Conservation (phyloP, 1,140 invertebrate genomes). For the Chionoecetes opilio region DNA sequence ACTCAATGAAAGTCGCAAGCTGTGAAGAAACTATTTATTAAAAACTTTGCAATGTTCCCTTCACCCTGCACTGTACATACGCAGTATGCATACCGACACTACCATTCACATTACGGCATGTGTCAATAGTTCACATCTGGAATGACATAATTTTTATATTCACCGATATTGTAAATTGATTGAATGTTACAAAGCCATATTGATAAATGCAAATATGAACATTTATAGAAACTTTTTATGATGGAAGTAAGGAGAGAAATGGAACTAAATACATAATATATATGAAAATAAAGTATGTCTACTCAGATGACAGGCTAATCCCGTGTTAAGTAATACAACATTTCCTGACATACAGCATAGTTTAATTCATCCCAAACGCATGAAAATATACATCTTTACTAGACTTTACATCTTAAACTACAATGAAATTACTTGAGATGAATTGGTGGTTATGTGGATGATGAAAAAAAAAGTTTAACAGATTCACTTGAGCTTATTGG, state of each 20-base stretch:
- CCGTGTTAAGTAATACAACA: constrained; percentile 3
- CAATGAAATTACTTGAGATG: neutral
- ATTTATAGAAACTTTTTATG: neutral
- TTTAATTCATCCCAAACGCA: neutral
- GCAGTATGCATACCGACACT: constrained; percentile 43
- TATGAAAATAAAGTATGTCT: neutral
- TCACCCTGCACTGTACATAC: constrained; percentile 53
- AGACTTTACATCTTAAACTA: constrained; percentile 30
- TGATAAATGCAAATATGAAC: neutral
- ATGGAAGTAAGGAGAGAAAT: neutral
- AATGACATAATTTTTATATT: neutral
- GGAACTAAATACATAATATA: neutral
- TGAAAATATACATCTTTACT: neutral
- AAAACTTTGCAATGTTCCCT: constrained; percentile 69
- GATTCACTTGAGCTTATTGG: neutral
- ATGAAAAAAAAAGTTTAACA: constrained; percentile 19
- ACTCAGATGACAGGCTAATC: neutral
- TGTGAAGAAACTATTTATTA: constrained; percentile 62
- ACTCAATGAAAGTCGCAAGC: neutral
- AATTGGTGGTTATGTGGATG: neutral
- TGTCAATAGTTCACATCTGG: neutral
- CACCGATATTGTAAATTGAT: neutral
- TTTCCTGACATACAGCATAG: neutral
- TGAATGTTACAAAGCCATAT: constrained; percentile 11
- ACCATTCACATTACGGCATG: constrained; percentile 45